Base-by-base conservation (phyloP, 2,888 invertebrate species). In the Hoplodrina ambigua region DNA sequence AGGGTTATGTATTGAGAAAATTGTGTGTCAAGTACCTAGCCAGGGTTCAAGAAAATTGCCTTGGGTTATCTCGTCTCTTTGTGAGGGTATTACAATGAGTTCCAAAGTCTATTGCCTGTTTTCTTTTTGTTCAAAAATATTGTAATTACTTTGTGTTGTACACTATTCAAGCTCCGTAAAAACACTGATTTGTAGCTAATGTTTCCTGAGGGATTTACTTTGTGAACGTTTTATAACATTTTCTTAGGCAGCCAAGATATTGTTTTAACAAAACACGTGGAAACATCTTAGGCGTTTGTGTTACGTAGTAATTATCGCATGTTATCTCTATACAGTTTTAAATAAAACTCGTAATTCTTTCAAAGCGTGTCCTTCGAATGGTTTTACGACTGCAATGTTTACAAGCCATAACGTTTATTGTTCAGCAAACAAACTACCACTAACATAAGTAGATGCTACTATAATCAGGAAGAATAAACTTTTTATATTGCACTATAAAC, bases 321-420 rank as follows among this genome's bases (percentile, higher is more conserved):
- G 46, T 70, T 71, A 74, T 78, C 68, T 78, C 68, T 69, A 65
- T 66, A 56, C 67, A 63, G 63, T 74, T 67, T 68, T 50, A 70
- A 67, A 62, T 65, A 65, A 53, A 33, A 49, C 53, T 67, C 68
- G 62, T 80, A 77, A 72, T 73, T 78, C 63, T 54, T 58, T 71
- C 50, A 13, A 69, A 66, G 66, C 69, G 63, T 71, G 74, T 64
- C 77, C 74, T 82, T 72, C 70, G 53, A 53, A 68, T 61, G n/a
- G 57, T 55, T 77, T 82, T 82, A 82, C 69, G 82, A 65, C 71
- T 61, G 69, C 76, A 57, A 57, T 81, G 78, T 81, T 81, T 83
- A 81, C 82, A 72, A 68, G 59, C 77, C 74, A 77, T 77, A 72
- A 76, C 69, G 63, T 83, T 83, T 80, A 84, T 76, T 71, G 73